A percentile compares a stretch with the other conserved stretches of the same genome.
Evolutionary conservation across 2,113 vertebrate genomes (phyloP).

Genomic region (Ageneiosus marmoratus): DNA sequence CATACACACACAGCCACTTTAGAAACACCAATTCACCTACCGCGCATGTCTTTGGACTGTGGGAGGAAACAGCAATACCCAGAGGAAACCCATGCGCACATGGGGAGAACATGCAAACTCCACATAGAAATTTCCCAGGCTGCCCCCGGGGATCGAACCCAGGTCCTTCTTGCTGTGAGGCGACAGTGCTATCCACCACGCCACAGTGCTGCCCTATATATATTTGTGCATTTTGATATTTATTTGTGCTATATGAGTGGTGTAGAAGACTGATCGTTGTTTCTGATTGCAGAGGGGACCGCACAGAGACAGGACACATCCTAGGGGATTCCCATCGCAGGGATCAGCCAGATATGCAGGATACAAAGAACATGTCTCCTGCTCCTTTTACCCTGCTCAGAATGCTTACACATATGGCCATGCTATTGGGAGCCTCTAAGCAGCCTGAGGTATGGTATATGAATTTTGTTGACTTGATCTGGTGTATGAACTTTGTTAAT

Average conservation of each 20-base stretch:
- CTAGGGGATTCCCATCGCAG: slow-evolving; percentile 71
- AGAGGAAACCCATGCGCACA: too few species aligned
- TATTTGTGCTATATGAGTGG: not conserved
- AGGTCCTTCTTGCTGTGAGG: too few species aligned
- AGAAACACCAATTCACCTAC: too few species aligned
- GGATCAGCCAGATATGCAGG: slow-evolving; percentile 62
- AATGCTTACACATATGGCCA: slow-evolving; percentile 83
- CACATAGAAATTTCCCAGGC: too few species aligned
- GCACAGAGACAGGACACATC: slow-evolving; percentile 85
- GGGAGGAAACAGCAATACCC: too few species aligned
- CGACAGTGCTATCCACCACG: too few species aligned
- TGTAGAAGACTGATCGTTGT: not conserved
- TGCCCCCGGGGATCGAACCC: too few species aligned
- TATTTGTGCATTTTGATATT: not conserved
- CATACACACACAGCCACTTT: too few species aligned
- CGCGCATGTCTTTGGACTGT: too few species aligned
- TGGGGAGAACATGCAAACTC: too few species aligned
- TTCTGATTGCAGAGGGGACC: slow-evolving; percentile 72
- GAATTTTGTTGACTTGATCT: not conserved
- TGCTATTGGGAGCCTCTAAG: slow-evolving; percentile 78
- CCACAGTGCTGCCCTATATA: too few species aligned
- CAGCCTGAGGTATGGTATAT: slow-evolving; percentile 71
- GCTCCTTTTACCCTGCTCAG: slow-evolving; percentile 76
- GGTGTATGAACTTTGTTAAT: not conserved
- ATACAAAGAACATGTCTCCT: slow-evolving; percentile 77